Conservation (phyloP, 2,797 vertebrate genomes). For the Falco biarmicus region DNA sequence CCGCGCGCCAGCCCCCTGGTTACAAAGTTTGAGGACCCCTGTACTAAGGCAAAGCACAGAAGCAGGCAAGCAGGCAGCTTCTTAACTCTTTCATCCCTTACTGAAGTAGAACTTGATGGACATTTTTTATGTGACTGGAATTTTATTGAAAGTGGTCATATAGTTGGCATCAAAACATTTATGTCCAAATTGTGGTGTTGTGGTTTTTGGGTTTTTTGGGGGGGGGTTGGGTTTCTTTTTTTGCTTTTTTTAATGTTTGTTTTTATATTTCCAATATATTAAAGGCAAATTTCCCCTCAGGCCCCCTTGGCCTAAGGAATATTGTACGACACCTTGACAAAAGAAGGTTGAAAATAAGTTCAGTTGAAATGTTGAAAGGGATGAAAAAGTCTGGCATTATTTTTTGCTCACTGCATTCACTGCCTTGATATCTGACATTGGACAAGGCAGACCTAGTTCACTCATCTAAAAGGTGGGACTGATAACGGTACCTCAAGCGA, state of each 20-base stretch:
- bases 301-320: background rate
- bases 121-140: background rate
- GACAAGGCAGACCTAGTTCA: background rate
- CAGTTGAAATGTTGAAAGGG: slow-evolving; percentile 10
- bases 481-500: background rate
- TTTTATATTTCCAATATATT: background rate
- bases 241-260: too few species aligned
- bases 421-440: background rate
- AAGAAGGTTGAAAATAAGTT: background rate
- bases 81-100: background rate
- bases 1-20: too few species aligned
- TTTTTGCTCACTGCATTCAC: background rate
- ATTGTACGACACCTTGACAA: background rate
- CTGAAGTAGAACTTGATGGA: background rate
- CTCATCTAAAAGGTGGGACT: background rate
- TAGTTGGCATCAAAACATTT: background rate
- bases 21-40: too few species aligned
- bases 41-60: background rate
- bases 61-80: background rate
- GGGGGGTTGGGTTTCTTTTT: accelerated
- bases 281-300: background rate
- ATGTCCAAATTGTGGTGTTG: background rate
- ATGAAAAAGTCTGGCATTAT: background rate
- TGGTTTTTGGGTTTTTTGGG: accelerated
- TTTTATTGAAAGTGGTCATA: background rate